A percentile compares a stretch with the other conserved stretches of the same genome.
phyloP scores from a whole-genome alignment of 37 sponge, comb jelly and placozoan genomes.

The Bolinopsis microptera region DNA sequence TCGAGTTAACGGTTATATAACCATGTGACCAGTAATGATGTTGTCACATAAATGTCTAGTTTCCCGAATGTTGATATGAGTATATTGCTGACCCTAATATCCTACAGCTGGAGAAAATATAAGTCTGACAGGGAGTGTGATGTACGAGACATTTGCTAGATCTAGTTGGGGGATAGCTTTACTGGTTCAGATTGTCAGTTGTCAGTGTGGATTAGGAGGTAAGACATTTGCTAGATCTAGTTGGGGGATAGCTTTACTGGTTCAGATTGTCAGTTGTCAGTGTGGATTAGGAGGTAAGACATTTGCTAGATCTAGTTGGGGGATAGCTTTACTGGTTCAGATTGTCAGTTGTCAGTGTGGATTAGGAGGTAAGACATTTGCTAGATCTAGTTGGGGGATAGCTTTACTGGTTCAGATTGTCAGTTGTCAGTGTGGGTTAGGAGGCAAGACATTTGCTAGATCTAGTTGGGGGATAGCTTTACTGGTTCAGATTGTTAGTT shows the following conservation, averaged over 20 bases:
- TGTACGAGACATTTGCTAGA: conserved; percentile 48
- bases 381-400: conserved; percentile 6
- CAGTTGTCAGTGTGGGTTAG: conserved; percentile 14
- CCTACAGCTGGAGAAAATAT: neutral
- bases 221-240: neutral
- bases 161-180: conserved; percentile 18
- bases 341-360: conserved; percentile 11
- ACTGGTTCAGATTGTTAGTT: neutral
- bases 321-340: neutral
- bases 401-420: conserved; percentile 1
- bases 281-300: conserved; percentile 41
- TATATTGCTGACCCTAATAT: no score
- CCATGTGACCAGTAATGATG: no score
- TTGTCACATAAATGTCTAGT: no score
- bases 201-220: conserved; percentile 47
- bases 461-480: neutral
- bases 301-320: conserved; percentile 9
- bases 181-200: neutral
- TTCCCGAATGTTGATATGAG: no score
- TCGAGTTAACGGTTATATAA: no score
- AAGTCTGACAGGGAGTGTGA: neutral
- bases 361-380: conserved; percentile 30
- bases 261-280: conserved; percentile 14
- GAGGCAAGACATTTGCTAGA: conserved; percentile 27
- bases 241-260: conserved; percentile 15